phyloP scores from a whole-genome alignment of 2,113 vertebrate genomes.

The Polypterus bichir region DNA sequence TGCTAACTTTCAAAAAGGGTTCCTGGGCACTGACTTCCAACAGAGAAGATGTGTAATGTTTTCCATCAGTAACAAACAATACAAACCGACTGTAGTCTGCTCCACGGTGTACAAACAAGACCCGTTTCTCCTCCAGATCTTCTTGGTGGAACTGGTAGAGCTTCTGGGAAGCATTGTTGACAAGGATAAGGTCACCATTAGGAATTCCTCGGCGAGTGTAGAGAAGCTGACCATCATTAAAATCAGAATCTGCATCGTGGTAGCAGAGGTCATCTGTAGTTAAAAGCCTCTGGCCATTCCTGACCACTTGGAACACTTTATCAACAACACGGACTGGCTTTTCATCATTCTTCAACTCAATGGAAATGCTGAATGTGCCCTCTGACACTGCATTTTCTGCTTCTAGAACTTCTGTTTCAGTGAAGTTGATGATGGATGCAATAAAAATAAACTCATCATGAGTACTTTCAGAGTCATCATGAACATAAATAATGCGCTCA shows the following conservation, averaged over 20 bases:
- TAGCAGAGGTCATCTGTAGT: slow-evolving; percentile 66
- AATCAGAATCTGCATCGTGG: slow-evolving; percentile 71
- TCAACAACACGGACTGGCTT: slow-evolving; percentile 66
- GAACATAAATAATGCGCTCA: slow-evolving; percentile 66
- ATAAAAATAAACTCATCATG: slow-evolving; percentile 60
- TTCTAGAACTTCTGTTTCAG: slow-evolving; percentile 26
- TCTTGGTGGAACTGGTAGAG: slow-evolving; percentile 72
- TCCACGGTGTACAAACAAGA: slow-evolving; percentile 67
- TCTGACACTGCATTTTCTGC: slow-evolving; percentile 40
- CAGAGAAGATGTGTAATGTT: slow-evolving; percentile 63
- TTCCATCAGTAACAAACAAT: slow-evolving; percentile 76
- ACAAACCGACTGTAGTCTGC: slow-evolving; percentile 63
- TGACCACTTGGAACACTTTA: slow-evolving; percentile 64
- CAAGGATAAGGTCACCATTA: slow-evolving; percentile 66
- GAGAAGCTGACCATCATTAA: slow-evolving; percentile 61
- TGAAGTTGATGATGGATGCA: slow-evolving; percentile 38
- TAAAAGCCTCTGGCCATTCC: slow-evolving; percentile 59
- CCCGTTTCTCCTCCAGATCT: slow-evolving; percentile 56
- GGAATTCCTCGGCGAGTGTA: slow-evolving; percentile 72
- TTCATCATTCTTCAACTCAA: slow-evolving; percentile 75
- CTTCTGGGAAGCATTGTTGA: slow-evolving; percentile 52
- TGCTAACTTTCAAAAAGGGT: slow-evolving; percentile 53
- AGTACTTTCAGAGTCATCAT: slow-evolving; percentile 70
- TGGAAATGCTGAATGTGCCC: slow-evolving; percentile 55
- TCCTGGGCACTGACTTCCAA: slow-evolving; percentile 67